Base-by-base conservation (phyloP, 2,888 invertebrate genomes). In the Nephrocerus scutellatus region DNA sequence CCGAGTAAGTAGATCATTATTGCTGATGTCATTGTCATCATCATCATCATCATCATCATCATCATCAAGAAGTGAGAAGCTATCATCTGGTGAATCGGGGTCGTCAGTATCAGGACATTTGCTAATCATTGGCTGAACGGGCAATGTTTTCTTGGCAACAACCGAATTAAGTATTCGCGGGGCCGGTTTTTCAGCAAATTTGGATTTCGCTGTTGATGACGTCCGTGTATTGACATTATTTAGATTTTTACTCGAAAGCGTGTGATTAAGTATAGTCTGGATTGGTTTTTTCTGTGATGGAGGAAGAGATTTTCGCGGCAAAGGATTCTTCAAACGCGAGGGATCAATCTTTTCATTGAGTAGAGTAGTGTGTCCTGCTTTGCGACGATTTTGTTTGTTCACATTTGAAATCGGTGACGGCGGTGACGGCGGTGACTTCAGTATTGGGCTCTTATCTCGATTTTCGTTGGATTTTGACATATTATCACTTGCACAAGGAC, bases 111-210 rank as follows among this genome's bases (percentile, higher is more conserved):
- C n/a, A n/a, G n/a, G n/a, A n/a, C n/a, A 12, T 25, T 46, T 46
- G 4, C 47, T 40, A 46, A 65, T 60, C 26, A 65, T 46, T 9
- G 65, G 64, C 30, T 61, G 60, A 20, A 63, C 58, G 0, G 60
- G 55, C 24, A 56, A 54, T 4, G 61, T 57, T 42, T 59, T 60
- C 23, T 58, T 64, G 20, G 59, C 63, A 32, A 67, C 58, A 19
- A 66, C 57, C 4, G 62, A 53, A 39, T 67, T 67, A 6, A 67
- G 53, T 37, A 67, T 67, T 10, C 67, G 57, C 4, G 67, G 67
- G 2, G 63, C 57, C 12, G 63, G 60, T 31, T 66, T 57, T n/a
- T 51, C 46, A 8, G 30, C 25, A 8, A 39, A 21, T 13, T 24
- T 42, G 2, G 38, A 30, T 28, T 44, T 44, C 2, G 39, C 31